These are phyloP conservation scores for Drosophila maculinotata DNA, from an alignment of 2,888 invertebrate genomes.

Conservation along the genomic window DNA sequence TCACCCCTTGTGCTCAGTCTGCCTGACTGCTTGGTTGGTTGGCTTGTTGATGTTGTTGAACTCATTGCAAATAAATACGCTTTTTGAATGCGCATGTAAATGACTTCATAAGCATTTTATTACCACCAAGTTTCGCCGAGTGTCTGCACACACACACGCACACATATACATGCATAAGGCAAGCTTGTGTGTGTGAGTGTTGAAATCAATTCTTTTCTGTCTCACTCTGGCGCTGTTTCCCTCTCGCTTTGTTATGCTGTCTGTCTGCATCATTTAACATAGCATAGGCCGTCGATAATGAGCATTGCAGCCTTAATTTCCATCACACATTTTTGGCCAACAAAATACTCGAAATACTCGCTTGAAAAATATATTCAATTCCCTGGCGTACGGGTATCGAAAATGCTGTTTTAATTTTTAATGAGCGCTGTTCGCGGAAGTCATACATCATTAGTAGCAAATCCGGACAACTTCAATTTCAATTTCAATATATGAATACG, in stretches of 20 bases:
- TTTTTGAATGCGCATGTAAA: conserved; percentile 81
- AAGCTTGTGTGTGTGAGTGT: conserved; percentile 8
- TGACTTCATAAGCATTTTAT: conserved; percentile 82
- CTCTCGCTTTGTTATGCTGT: conserved; percentile 1
- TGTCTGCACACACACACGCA: conserved; percentile 15
- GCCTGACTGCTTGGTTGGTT: conserved; percentile 20
- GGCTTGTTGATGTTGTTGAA: conserved; percentile 79
- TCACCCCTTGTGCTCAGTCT: conserved; percentile 1
- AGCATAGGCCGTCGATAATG: conserved; percentile 34
- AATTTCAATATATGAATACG: conserved; percentile 46
- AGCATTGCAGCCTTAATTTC: conserved; percentile 30
- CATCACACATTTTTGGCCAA: conserved; percentile 13
- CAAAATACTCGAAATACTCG: conserved; percentile 16
- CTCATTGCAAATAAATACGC: conserved; percentile 81
- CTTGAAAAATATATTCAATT: conserved; percentile 8
- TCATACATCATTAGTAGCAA: conserved; percentile 78
- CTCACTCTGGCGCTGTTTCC: background rate
- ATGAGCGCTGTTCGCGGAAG: conserved; percentile 73
- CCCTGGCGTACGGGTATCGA: conserved; percentile 11
- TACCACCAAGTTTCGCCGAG: conserved; percentile 63
- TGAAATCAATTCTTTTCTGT: conserved; percentile 46
- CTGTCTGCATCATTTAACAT: conserved; percentile 23
- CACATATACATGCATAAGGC: conserved; percentile 1
- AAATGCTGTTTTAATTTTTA: conserved; percentile 74
- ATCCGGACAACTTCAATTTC: conserved; percentile 67